Evolutionary conservation across 2,113 vertebrate genomes (phyloP).

Genomic region (Pardalotus punctatus): DNA sequence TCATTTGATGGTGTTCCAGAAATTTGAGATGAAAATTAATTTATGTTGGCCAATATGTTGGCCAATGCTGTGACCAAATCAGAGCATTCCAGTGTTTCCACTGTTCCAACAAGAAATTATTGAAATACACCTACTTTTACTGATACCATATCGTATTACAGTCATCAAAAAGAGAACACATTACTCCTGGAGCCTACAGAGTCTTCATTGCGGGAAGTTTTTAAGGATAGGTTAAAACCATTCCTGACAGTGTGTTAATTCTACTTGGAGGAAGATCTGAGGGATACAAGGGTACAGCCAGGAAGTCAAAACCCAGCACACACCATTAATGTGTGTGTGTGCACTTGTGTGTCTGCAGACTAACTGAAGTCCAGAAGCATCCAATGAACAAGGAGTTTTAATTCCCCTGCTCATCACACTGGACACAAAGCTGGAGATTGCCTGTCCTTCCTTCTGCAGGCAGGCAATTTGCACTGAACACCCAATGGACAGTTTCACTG

Average conservation of each 20-base stretch:
- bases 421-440: neutral
- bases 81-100: neutral
- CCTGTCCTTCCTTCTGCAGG: neutral
- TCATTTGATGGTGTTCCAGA: neutral
- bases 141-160: neutral
- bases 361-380: neutral
- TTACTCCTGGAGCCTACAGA: neutral
- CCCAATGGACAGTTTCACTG: neutral
- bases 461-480: neutral
- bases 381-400: neutral
- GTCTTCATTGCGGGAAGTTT: neutral
- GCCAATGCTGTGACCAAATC: neutral
- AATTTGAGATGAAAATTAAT: neutral
- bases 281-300: accelerated
- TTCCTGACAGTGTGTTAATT: neutral
- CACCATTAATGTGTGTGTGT: neutral
- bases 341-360: neutral
- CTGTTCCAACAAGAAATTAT: neutral
- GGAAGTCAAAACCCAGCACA: neutral
- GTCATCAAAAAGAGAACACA: neutral
- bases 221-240: neutral
- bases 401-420: neutral
- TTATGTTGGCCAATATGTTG: neutral
- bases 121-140: neutral
- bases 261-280: neutral